Base-by-base conservation (phyloP, 2,888 invertebrate species). In the Apotomis turbidana region DNA sequence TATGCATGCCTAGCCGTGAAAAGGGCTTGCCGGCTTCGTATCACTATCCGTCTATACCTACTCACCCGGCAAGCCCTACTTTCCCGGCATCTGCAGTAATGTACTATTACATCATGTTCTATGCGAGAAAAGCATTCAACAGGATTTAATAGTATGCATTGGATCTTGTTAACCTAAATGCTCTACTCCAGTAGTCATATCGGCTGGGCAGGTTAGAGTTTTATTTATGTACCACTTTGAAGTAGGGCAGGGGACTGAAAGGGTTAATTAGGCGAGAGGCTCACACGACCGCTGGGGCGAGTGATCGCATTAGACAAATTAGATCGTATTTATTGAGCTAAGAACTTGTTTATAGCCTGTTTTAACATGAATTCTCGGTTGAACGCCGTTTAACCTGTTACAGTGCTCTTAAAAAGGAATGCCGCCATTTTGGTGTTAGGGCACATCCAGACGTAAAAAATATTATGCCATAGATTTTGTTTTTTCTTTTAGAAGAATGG, bases 231-330 rank as follows among this genome's bases (percentile, higher is more conserved):
- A 79, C 74, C 83, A 79, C 91, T 93, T 93, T 93, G 93, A 93
- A 87, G 90, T 86, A 84, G 83, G 77, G 86, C 86, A 88, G 79
- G 83, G 83, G 86, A 78, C 82, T 90, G 90, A 87, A 88, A 90
- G 87, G 87, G 89, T 87, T 93, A 93, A 93, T 92, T 93, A 91
- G 87, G 91, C 84, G 93, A 91, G 87, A 92, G 89, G 89, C 88
- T 88, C 89, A 87, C 86, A 83, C 82, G 83, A 78, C 78, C 89
- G 82, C 76, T 85, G 90, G 85, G 76, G 87, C 83, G 88, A 81
- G 82, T 89, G 88, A 92, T 91, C 91, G 82, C 79, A 87, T 91
- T 88, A 90, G 83, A 86, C 87, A 89, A 91, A 91, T 91, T 92
- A 91, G 85, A 88, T 86, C 90, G 87, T 89, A 83, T 88, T 72